phyloP scores from a whole-genome alignment of 2,888 invertebrate genomes.

The Zootermopsis nevadensis region DNA sequence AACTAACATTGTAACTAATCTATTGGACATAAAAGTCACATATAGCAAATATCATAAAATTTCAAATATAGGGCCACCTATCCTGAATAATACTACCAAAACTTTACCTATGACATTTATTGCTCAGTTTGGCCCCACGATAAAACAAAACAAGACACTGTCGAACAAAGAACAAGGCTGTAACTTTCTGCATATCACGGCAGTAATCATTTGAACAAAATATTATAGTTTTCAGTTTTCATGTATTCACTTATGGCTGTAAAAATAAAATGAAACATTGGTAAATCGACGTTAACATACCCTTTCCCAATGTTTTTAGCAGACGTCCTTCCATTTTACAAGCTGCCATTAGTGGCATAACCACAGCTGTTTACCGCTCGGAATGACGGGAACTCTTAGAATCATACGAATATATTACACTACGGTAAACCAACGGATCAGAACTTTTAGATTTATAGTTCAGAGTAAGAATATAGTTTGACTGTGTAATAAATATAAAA shows the following conservation, averaged over 20 bases:
- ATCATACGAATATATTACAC: constrained; percentile 38
- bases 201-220: background rate
- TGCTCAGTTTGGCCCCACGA: constrained; percentile 23
- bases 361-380: constrained; percentile 53
- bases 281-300: background rate
- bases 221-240: background rate
- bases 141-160: constrained; percentile 45
- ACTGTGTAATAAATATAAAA: background rate
- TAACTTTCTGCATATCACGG: background rate
- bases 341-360: constrained; percentile 52
- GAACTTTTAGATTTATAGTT: background rate
- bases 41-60: background rate
- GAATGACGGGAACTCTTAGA: constrained; percentile 45
- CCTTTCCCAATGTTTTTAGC: constrained; percentile 44
- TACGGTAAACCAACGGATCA: background rate
- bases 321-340: constrained; percentile 50
- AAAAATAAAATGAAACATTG: background rate
- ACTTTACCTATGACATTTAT: background rate
- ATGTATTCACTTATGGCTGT: background rate
- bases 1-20: background rate
- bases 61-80: background rate
- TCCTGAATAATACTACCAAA: background rate
- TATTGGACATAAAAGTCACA: background rate
- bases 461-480: background rate
- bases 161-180: constrained; percentile 39